Base-by-base conservation (phyloP, 2,113 vertebrate species). In the Apaloderma vittatum region DNA sequence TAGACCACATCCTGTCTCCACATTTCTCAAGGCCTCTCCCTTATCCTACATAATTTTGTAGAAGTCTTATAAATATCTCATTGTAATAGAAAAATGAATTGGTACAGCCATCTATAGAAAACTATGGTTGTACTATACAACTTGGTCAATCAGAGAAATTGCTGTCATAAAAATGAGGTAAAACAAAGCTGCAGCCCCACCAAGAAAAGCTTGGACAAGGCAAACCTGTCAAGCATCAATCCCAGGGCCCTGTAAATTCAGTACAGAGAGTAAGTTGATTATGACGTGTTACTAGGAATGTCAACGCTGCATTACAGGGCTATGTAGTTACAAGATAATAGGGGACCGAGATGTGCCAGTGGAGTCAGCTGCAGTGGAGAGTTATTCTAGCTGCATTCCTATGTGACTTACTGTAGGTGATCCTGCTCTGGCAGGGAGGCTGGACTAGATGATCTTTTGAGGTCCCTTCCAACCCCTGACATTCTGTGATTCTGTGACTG, bases 361-460 rank as follows among this genome's bases (percentile, higher is more conserved):
- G 27, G 66, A 26, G 24, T 30, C 46, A 23, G 20, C 21, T 58
- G 6, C 58, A 43, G 27, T 5, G 3, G 22, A 48, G 13, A 24
- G 16, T 81, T 58, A 27, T 9, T 54, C 12, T 49, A 0, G 0
- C n/a, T n/a, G n/a, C n/a, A n/a, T n/a, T n/a, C n/a, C n/a, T n/a
- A n/a, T n/a, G n/a, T n/a, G n/a, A n/a, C n/a, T n/a, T n/a, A n/a
- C n/a, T n/a, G n/a, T n/a, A n/a, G n/a, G n/a, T n/a, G n/a, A n/a
- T n/a, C n/a, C n/a, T n/a, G n/a, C n/a, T n/a, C n/a, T n/a, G n/a
- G n/a, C n/a, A n/a, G n/a, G n/a, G n/a, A n/a, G n/a, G n/a, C n/a
- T n/a, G n/a, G n/a, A n/a, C n/a, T n/a, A n/a, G n/a, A n/a, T n/a
- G n/a, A n/a, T n/a, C n/a, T n/a, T n/a, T n/a, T n/a, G n/a, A n/a